These are phyloP conservation scores for Chironomus tepperi DNA, from an alignment of 1,140 invertebrate genomes.

Conservation along the genomic window DNA sequence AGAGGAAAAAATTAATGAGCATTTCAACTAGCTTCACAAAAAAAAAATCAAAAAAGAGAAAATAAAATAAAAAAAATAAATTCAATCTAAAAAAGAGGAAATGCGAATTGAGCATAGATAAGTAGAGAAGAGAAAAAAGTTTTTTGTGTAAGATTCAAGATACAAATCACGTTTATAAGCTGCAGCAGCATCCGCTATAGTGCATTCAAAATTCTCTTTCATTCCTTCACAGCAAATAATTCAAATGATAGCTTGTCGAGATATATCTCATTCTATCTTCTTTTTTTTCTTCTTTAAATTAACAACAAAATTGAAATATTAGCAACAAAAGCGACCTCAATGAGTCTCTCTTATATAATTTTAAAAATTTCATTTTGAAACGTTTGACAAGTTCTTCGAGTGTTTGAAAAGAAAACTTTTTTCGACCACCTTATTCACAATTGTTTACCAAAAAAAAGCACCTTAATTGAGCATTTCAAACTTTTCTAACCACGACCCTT, in stretches of 20 bases:
- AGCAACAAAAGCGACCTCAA: background rate
- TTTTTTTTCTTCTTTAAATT: constrained; percentile 5
- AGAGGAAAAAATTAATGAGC: constrained; percentile 8
- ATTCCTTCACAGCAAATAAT: background rate
- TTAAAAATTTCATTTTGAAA: too few species aligned
- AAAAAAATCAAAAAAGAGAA: background rate
- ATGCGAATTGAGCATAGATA: constrained; percentile 7
- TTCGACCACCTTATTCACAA: background rate
- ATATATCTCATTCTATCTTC: too few species aligned
- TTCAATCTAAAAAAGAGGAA: constrained; percentile 2
- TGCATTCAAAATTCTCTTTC: constrained; percentile 13
- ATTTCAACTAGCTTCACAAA: constrained; percentile 6
- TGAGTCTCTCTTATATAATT: too few species aligned
- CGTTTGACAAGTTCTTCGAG: too few species aligned
- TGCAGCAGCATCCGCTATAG: background rate
- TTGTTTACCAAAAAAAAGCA: background rate
- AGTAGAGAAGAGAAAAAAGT: background rate
- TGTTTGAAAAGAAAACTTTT: too few species aligned
- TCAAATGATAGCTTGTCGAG: background rate
- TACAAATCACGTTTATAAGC: constrained; percentile 1
- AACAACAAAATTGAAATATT: background rate
- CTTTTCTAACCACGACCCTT: background rate
- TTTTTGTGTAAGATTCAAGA: background rate
- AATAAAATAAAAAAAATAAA: background rate
- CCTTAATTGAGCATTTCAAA: constrained; percentile 1